Evolutionary conservation across 2,888 invertebrate genomes (phyloP).

Genomic region (Drosophila anomelani): DNA sequence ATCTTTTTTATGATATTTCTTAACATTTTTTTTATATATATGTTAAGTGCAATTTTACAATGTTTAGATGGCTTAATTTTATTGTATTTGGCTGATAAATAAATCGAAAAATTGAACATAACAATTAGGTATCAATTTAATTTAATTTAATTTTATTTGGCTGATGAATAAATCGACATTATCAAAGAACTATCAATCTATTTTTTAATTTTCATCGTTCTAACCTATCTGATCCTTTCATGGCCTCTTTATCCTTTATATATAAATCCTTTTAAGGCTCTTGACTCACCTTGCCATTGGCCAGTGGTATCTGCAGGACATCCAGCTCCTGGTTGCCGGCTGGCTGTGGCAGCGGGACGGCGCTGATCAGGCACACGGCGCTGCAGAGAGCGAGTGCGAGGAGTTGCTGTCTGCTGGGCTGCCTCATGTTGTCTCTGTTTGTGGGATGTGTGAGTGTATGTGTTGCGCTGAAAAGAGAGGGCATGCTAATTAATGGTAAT

Average conservation of each 20-base stretch:
- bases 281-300: slow-evolving; percentile 84
- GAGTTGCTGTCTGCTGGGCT: slow-evolving; percentile 63
- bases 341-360: slow-evolving; percentile 80
- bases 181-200: no score
- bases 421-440: slow-evolving; percentile 53
- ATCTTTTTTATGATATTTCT: neutral
- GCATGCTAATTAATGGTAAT: slow-evolving; percentile 51
- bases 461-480: slow-evolving; percentile 28
- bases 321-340: slow-evolving; percentile 83
- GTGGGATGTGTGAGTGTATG: slow-evolving; percentile 5
- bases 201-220: no score
- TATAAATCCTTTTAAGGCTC: no score
- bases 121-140: no score
- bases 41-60: neutral
- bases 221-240: no score
- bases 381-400: slow-evolving; percentile 69
- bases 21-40: neutral
- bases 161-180: no score
- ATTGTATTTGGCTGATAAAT: no score
- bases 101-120: no score
- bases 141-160: no score
- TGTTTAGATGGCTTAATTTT: no score
- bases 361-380: slow-evolving; percentile 72
- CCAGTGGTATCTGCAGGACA: slow-evolving; percentile 84
- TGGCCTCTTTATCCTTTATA: no score